Base-by-base conservation (phyloP, 1,140 invertebrate genomes). In the Drosophila tsacasi region DNA sequence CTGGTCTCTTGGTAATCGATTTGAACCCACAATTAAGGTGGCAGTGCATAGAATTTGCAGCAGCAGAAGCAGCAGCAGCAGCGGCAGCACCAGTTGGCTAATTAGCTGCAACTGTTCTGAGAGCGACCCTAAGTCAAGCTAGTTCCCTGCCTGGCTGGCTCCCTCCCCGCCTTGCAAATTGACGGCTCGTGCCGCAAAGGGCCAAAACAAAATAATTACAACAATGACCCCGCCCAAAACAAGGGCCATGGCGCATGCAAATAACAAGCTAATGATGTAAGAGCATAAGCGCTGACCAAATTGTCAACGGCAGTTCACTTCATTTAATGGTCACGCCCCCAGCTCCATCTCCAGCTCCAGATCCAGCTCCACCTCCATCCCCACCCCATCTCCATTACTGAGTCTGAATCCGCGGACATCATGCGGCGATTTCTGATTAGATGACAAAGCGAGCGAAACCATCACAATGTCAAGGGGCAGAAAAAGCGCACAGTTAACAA, bases 221-320 rank as follows among this genome's bases (percentile, higher is more conserved):
- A 40, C 54, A 35, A 60, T 44, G 39, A 60, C 63, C 58, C 44
- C 13, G 44, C 50, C 49, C 47, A 32, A 32, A 23, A 13, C 19
- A 12, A n/a, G 8, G 27, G 27, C 27, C 58, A 25, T 35, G 30
- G 61, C 62, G 84, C 77, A 89, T 90, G 85, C 85, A 89, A 83
- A 89, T 89, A 89, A 89, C 85, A 89, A 90, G 84, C 85, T 89
- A 89, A 89, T 90, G 84, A 89, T 90, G 84, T 90, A 90, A 89
- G 65, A 89, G 68, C 81, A 81, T 89, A 89, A 89, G 58, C 85
- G 66, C 78, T 90, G 82, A 89, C 85, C 86, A 90, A 90, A 91
- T 90, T 90, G 85, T 90, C 85, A 90, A 90, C 86, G 54, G 50
- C 85, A 83, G 68, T 72, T 71, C 52, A 58, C 59, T 75, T 59